Evolutionary conservation across 2,113 vertebrate genomes (phyloP).

Genomic region (Eubucco bourcierii): DNA sequence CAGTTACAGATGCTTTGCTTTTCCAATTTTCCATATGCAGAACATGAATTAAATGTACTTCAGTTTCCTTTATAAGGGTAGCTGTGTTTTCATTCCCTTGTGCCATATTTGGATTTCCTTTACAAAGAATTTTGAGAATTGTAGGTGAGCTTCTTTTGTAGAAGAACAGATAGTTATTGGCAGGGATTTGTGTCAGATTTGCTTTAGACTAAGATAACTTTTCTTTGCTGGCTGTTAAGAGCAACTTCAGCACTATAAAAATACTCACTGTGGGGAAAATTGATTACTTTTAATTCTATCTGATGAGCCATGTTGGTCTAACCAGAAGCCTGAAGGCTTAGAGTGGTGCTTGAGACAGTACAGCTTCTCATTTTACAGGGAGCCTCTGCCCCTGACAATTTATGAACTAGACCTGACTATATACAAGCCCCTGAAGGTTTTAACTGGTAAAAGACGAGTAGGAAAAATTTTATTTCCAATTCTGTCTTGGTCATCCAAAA

Average conservation of each 20-base stretch:
- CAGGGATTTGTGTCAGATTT: conserved; percentile 11
- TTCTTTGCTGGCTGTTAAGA: conserved; percentile 7
- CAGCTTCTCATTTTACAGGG: background rate
- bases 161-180: background rate
- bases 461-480: conserved; percentile 11
- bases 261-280: background rate
- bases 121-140: background rate
- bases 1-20: background rate
- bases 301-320: background rate
- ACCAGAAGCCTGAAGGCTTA: background rate
- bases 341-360: conserved; percentile 3
- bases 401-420: background rate
- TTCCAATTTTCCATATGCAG: background rate
- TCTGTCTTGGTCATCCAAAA: background rate
- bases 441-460: background rate
- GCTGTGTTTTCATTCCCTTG: background rate
- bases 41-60: background rate
- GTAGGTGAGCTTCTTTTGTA: background rate
- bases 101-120: background rate
- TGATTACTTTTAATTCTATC: background rate
- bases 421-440: background rate
- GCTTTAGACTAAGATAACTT: background rate
- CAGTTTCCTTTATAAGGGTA: background rate
- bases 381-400: background rate
- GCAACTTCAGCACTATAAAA: background rate